Percentiles rank a stretch among this genome's conserved stretches.
phyloP scores from a whole-genome alignment of 2,888 invertebrate species.

The Aporophyla lueneburgensis region DNA sequence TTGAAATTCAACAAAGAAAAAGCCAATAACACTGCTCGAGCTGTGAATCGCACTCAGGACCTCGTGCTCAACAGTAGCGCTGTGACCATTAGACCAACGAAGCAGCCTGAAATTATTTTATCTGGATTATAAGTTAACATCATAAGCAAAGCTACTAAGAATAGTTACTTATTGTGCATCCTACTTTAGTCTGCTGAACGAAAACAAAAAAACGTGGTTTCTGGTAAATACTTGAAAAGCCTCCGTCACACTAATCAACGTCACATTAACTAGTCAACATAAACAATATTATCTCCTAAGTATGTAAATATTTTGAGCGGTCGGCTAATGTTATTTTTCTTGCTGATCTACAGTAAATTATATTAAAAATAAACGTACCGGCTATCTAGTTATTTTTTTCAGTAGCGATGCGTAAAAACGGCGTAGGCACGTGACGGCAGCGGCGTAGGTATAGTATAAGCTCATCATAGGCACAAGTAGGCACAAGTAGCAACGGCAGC shows the following conservation, averaged over 20 bases:
- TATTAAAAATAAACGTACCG: background rate
- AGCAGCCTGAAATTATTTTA: background rate
- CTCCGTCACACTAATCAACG: background rate
- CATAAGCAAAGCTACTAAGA: background rate
- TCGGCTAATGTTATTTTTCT: background rate
- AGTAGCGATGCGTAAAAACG: background rate
- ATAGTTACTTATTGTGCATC: background rate
- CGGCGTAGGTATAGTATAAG: background rate
- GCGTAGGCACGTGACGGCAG: background rate
- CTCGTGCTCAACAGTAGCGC: no score
- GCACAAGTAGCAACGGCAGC: background rate
- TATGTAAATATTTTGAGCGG: conserved; percentile 11
- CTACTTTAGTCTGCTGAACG: conserved; percentile 11
- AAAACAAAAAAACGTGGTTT: conserved; percentile 5
- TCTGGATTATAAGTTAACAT: no score
- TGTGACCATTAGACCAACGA: no score
- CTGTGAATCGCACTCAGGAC: no score
- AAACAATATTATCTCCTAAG: conserved; percentile 28
- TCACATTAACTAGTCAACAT: conserved; percentile 10
- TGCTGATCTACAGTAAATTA: conserved; percentile 5
- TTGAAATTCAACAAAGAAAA: no score
- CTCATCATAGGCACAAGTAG: background rate
- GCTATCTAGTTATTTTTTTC: background rate
- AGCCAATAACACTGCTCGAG: no score
- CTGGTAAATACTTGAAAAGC: conserved; percentile 3